phyloP scores from a whole-genome alignment of 1,140 invertebrate genomes.

The Aethina tumida region DNA sequence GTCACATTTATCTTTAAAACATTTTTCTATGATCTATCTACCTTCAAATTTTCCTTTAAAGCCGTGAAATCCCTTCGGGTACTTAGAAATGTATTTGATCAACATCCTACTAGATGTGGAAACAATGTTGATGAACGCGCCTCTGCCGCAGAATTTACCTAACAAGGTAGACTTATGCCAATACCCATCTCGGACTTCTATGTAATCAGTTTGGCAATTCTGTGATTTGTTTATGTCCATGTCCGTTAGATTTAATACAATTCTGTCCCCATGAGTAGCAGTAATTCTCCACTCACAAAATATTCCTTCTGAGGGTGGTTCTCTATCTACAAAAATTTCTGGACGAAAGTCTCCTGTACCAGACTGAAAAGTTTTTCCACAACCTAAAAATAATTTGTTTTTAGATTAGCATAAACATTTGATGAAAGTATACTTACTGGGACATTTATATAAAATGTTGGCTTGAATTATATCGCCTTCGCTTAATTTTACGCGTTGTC shows the following conservation, averaged over 20 bases:
- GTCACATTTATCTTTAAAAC: no score
- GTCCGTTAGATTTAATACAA: conserved; percentile 82
- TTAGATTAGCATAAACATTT: background rate
- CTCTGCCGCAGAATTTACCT: conserved; percentile 76
- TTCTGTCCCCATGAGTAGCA: conserved; percentile 90
- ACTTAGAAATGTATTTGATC: conserved; percentile 67
- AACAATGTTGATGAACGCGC: conserved; percentile 58
- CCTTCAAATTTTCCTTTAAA: conserved; percentile 75
- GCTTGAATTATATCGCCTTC: conserved; percentile 93
- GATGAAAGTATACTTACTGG: conserved; percentile 55
- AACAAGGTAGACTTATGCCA: conserved; percentile 76
- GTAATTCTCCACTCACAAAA: conserved; percentile 93
- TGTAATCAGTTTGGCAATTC: conserved; percentile 78
- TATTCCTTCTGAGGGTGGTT: conserved; percentile 44
- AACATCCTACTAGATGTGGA: conserved; percentile 74
- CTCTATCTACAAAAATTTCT: conserved; percentile 54
- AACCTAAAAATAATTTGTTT: conserved; percentile 50
- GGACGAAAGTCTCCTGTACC: conserved; percentile 74
- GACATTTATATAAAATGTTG: conserved; percentile 90
- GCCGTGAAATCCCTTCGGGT: conserved; percentile 54
- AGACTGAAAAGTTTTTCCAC: conserved; percentile 85
- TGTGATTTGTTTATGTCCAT: conserved; percentile 81
- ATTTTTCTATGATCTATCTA: background rate
- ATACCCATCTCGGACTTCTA: conserved; percentile 90
- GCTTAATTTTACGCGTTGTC: conserved; percentile 81